Base-by-base conservation (phyloP, 2,113 vertebrate genomes). In the Prunella fulvescens region DNA sequence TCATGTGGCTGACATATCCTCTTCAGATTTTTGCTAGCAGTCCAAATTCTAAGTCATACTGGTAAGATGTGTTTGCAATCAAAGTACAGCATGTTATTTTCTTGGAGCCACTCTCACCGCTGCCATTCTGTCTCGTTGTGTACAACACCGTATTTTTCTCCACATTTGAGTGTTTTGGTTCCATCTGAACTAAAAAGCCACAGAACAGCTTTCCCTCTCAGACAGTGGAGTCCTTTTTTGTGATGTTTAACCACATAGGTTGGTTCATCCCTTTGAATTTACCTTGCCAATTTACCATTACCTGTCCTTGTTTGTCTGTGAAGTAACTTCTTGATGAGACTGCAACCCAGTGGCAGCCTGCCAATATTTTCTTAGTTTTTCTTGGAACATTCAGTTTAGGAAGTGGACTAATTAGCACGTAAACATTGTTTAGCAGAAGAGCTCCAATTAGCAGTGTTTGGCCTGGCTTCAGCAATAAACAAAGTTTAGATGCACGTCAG, bases 391-490 rank as follows among this genome's bases (percentile, higher is more conserved):
- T 98, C 96, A 95, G 97, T 97, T 98, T 98, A 98, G 98, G 98
- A 99, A 99, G 98, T 98, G 95, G 97, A 95, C 97, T 98, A 98
- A 98, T 99, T 98, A 98, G 97, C 50, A 42, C 81, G 92, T 98
- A 98, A 98, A 98, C 98, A 98, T 93, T 96, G 92, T 98, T 97
- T 95, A 98, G 96, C 96, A 98, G 96, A 98, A 89, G 47, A 96
- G 86, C 92, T 97, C 97, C 97, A 98, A 98, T 98, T 98, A 98
- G 96, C 96, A 89, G 94, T 96, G 94, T 97, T 97, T 97, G 96
- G 95, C 95, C 82, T 91, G 72, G 40, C 72, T 97, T 96, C 91
- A 94, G 67, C 4, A 69, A 97, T 97, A 97, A 98, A 97, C 96
- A 97, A 95, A 97, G 92, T 93, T 94, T 93, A 92, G 91, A 97